Base-by-base conservation (phyloP, 2,888 invertebrate species). In the Ochlodes sylvanus region DNA sequence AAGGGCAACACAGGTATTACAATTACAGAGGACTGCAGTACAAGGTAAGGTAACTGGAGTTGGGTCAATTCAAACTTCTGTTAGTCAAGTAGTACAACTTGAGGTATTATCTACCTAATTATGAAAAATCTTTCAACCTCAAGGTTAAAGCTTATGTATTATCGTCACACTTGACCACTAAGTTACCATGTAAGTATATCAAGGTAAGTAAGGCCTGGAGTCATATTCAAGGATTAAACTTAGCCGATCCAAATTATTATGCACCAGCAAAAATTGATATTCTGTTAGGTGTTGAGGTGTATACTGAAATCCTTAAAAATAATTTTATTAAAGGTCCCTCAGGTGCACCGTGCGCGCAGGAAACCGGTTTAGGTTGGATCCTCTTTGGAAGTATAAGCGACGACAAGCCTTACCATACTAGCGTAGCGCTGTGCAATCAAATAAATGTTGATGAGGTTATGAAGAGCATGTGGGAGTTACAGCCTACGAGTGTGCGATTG, bases 41-140 rank as follows among this genome's bases (percentile, higher is more conserved):
- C 42, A 34, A 38, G 72, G 72, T 57, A 68, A 56, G 21, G 61
- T 70, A n/a, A 71, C 68, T 44, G 70, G 71, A 41, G 70, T 70
- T 38, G 72, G 72, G 63, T 63, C 63, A 54, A 12, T 52, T 41
- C 52, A 63, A 52, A 63, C 63, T 54, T 54, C 52, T 41, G 38
- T 70, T 34, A 64, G 55, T 21, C 62, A 65, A 62, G 70, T 64
- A 50, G 65, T 64, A 19, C 56, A 69, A 52, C 32, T 71, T 19
- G 61, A 70, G 44, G 21, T 72, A 15, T 62, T 63, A 68, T 72
- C 69, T 63, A 68, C 70, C 69, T 64, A 55, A 67, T 47, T 70
- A 44, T 44, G 69, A 72, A 5, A 54, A 60, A 47, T 52, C 56
- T 32, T 70, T 69, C 67, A 70, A 41, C 38, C 62, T 69, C 6